Percentiles rank a stretch among this genome's conserved stretches.
Conservation (phyloP, 2,113 vertebrate genomes). For the Circaetus gallicus region DNA sequence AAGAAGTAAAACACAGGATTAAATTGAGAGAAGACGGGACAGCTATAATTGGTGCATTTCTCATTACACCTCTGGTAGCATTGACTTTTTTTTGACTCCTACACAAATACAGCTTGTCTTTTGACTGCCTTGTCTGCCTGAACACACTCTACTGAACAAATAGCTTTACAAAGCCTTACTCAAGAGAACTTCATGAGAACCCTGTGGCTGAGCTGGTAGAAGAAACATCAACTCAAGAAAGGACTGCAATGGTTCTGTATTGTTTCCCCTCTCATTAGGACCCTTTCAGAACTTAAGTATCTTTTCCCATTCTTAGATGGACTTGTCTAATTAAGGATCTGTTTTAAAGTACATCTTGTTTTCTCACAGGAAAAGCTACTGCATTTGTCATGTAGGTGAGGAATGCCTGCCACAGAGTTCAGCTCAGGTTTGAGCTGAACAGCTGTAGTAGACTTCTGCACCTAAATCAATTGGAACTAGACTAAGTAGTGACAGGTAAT, state of each 20-base stretch:
- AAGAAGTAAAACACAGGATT: not conserved
- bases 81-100: not conserved
- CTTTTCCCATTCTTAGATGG: not conserved
- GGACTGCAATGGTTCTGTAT: not conserved
- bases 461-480: not conserved
- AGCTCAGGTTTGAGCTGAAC: not conserved
- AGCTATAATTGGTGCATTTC: not conserved
- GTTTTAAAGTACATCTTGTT: not conserved
- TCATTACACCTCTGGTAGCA: not conserved
- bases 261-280: not conserved
- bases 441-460: not conserved
- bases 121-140: not conserved
- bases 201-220: not conserved
- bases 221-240: not conserved
- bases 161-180: not conserved
- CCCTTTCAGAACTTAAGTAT: not conserved
- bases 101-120: not conserved
- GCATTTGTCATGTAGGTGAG: rapidly evolving
- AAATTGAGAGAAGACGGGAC: not conserved
- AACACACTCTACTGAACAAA: not conserved
- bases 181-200: not conserved
- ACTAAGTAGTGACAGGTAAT: not conserved
- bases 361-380: not conserved
- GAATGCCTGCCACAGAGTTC: not conserved
- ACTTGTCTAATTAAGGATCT: not conserved